Conservation (phyloP, 2,113 vertebrate species). For the Dasyprocta punctata region DNA sequence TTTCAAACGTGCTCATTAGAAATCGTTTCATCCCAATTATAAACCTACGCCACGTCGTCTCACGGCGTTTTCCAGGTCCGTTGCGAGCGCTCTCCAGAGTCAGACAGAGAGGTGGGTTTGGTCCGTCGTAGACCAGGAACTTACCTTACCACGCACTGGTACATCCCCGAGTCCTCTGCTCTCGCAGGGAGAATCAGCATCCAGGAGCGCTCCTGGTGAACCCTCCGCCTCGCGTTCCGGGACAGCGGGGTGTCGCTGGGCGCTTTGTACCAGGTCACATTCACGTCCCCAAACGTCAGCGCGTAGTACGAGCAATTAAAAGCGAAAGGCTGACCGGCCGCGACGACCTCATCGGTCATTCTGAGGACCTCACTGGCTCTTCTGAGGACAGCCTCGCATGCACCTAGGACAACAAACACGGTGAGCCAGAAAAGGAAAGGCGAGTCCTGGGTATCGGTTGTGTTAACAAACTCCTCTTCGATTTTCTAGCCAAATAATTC, state of each 20-base stretch:
- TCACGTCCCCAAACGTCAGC: not conserved
- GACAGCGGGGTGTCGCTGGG: slow-evolving; percentile 1
- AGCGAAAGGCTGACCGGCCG: slow-evolving; percentile 54
- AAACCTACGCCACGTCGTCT: not conserved
- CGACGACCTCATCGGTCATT: not conserved
- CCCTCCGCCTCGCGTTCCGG: not conserved
- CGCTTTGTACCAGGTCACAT: slow-evolving; percentile 42
- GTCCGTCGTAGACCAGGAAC: slow-evolving; percentile 1
- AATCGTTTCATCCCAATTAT: not conserved
- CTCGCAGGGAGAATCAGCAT: slow-evolving; percentile 68
- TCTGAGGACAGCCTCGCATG: not conserved
- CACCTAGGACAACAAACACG: slow-evolving; percentile 1
- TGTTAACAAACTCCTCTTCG: not conserved
- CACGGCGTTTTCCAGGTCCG: not conserved
- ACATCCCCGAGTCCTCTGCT: slow-evolving; percentile 54
- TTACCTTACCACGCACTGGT: slow-evolving; percentile 72
- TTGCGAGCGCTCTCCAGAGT: not conserved
- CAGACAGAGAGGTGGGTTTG: not conserved
- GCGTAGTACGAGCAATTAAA: slow-evolving; percentile 50
- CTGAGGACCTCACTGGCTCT: no score
- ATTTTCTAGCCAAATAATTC: not conserved
- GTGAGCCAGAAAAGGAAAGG: not conserved
- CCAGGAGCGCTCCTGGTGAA: slow-evolving; percentile 73
- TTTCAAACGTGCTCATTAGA: not conserved
- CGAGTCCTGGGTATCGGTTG: not conserved